Evolutionary conservation across 2,888 invertebrate genomes (phyloP), one percentile per base, ranked within the genome.

Genomic region (Drosophila prostipennis): DNA sequence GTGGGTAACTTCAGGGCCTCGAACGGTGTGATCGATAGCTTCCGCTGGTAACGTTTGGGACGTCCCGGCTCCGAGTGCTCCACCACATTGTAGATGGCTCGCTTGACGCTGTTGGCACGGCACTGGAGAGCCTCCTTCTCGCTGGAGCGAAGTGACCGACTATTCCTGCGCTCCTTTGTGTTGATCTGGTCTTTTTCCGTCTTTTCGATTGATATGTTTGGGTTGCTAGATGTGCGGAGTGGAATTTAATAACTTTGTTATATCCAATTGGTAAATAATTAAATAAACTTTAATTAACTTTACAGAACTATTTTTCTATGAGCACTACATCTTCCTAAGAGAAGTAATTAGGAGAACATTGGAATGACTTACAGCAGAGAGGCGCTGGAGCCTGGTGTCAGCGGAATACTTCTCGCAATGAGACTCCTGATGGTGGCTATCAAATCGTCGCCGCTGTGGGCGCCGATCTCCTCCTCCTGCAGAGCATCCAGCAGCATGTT

Each of bases 31-130:
- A 92, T 89, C 2, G 92, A 92, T 4, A 92, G 83, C 64, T 91
- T 91, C 48, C 92, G 87, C 68, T 91, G 91, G 94, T 94, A 76
- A 93, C 94, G 90, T 60, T 91, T 91, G 0, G 92, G 91, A 1
- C 92, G 88, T 1, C 92, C 92, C 3, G 92, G 94, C 87, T 96
- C 96, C 1, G 96, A 95, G 89, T 96, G 95, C 88, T 96, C 96
- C 52, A 97, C 95, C 42, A 97, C 94, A 90, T 94, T 95, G 72
- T 96, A 93, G 68, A 97, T 95, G 23, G 96, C 96, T 85, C 96
- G 95, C 91, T 97, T 97, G 74, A 97, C 93, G 91, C 96, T 97
- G 90, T 96, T 96, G 16, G 96, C 96, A 56, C 97, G 93, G 61
- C 93, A 92, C 73, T 94, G 92, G 36, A 94, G 89, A 14, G 93